Evolutionary conservation across 2,797 vertebrate genomes (phyloP).

Genomic region (Anabas testudineus): DNA sequence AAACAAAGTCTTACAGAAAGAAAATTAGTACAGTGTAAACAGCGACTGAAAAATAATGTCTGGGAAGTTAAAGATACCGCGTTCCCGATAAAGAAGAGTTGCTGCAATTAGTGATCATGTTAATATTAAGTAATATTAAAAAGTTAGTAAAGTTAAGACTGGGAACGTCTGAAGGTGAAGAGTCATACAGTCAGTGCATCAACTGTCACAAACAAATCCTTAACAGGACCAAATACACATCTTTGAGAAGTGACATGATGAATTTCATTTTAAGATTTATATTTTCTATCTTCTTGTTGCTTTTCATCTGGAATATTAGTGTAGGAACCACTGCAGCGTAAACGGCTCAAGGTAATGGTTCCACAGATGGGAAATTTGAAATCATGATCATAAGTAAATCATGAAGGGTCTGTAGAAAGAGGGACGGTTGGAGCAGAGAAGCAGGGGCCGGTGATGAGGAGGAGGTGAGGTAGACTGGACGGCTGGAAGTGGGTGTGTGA

Average conservation of each 20-base stretch:
- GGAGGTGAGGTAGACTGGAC: conserved; percentile 4
- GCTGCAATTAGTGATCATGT: too few relatives aligned
- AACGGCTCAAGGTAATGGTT: conserved; percentile 17
- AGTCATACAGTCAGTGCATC: too few relatives aligned
- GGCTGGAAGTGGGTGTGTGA: conserved; percentile 49
- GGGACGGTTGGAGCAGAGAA: conserved; percentile 39
- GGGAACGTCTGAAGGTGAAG: too few relatives aligned
- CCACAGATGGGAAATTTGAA: conserved; percentile 61
- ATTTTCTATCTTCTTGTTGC: background rate
- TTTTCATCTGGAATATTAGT: background rate
- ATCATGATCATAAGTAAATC: conserved; percentile 62
- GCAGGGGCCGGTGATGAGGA: background rate
- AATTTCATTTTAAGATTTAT: background rate
- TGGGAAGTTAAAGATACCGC: too few relatives aligned
- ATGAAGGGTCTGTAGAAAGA: conserved; percentile 57
- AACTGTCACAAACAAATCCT: too few relatives aligned
- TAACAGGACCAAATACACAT: too few relatives aligned
- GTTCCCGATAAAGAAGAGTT: too few relatives aligned
- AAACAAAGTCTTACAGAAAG: too few relatives aligned
- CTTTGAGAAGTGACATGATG: background rate
- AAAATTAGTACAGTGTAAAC: too few relatives aligned
- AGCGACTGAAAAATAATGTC: too few relatives aligned
- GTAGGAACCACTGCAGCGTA: background rate
- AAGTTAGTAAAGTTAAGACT: too few relatives aligned
- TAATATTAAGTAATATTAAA: too few relatives aligned